These are phyloP conservation scores for Darevskia nairensis DNA, from an alignment of 2,797 vertebrate genomes.

Conservation along the genomic window DNA sequence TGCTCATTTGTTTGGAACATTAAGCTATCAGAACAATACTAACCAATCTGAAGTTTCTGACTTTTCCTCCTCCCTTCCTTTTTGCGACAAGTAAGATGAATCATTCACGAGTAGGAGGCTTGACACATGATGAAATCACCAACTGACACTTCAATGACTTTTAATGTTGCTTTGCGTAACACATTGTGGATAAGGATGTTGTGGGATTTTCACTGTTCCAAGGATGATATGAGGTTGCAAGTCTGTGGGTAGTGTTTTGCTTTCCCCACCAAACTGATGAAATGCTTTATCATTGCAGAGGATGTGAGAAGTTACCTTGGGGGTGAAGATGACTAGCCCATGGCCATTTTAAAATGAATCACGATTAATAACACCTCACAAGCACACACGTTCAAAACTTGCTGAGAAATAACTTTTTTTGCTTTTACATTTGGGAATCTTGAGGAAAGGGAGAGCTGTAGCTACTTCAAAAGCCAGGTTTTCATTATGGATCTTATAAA, in stretches of 20 bases:
- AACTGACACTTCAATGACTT: conserved; percentile 63
- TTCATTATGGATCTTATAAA: conserved; percentile 18
- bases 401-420: conserved; percentile 36
- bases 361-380: conserved; percentile 70
- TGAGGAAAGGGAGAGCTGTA: not conserved
- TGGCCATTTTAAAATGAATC: conserved; percentile 71
- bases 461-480: conserved; percentile 10
- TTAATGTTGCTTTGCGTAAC: conserved; percentile 53
- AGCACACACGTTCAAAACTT: conserved; percentile 59
- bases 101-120: conserved; percentile 71
- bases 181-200: conserved; percentile 18
- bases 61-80: conserved; percentile 64
- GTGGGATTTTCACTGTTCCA: conserved; percentile 53
- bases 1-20: conserved; percentile 52
- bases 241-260: conserved; percentile 57
- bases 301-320: conserved; percentile 64
- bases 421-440: conserved; percentile 33
- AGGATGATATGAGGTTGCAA: conserved; percentile 64
- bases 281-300: conserved; percentile 69
- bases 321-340: conserved; percentile 71
- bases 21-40: conserved; percentile 46
- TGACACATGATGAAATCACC: conserved; percentile 69
- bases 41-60: conserved; percentile 68
- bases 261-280: conserved; percentile 51
- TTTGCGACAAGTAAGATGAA: conserved; percentile 70